Percentiles rank a stretch among this genome's conserved stretches.
Conservation (phyloP, 1,140 invertebrate genomes). For the Helicoverpa armigera region DNA sequence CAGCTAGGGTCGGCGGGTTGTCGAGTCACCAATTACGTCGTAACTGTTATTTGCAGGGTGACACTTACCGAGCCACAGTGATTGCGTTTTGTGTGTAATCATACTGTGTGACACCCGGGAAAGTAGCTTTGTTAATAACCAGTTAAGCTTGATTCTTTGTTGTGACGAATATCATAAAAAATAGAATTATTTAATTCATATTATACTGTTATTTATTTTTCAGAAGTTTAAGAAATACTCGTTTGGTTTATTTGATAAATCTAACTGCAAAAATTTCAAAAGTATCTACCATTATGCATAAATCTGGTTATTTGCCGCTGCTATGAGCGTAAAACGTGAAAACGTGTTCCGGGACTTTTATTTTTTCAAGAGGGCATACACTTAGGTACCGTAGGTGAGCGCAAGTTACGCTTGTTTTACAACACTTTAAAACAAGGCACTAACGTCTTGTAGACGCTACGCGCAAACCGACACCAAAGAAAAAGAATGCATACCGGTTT, state of each 20-base stretch:
- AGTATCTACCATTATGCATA: conserved; percentile 6
- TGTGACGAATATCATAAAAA: too few species aligned
- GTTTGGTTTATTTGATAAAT: too few species aligned
- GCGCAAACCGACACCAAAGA: conserved; percentile 57
- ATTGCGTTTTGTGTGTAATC: conserved; percentile 1
- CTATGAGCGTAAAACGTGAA: conserved; percentile 40
- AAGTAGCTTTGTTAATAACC: background rate
- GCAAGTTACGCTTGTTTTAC: conserved; percentile 80
- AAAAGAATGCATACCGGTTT: conserved; percentile 81
- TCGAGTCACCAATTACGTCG: conserved; percentile 18
- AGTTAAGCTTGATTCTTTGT: background rate
- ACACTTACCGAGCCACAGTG: background rate
- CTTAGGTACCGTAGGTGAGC: conserved; percentile 51
- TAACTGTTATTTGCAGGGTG: conserved; percentile 22
- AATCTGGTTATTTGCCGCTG: conserved; percentile 15
- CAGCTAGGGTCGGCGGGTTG: background rate
- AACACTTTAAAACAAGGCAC: conserved; percentile 83
- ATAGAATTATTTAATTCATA: too few species aligned
- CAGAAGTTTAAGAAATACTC: background rate
- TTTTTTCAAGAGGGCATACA: conserved; percentile 68
- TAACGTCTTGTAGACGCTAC: conserved; percentile 70
- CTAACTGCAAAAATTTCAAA: background rate
- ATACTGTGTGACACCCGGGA: background rate
- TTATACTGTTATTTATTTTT: background rate
- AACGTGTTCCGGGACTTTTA: conserved; percentile 50